Evolutionary conservation across 2,888 invertebrate genomes (phyloP).

Genomic region (Stictocephala bisonia): DNA sequence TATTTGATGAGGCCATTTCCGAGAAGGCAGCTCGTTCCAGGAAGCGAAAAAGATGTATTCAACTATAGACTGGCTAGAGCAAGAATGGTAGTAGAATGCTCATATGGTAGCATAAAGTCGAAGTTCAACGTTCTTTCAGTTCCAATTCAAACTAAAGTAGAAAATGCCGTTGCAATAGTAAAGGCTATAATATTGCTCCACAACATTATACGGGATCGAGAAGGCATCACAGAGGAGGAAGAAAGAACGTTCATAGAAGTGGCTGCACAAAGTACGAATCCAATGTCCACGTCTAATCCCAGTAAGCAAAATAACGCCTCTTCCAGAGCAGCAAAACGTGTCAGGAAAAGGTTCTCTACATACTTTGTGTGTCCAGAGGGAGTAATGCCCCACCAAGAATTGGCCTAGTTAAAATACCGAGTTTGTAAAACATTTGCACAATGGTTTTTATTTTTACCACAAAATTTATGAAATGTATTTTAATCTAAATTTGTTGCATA

Average conservation of each 20-base stretch:
- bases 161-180: neutral
- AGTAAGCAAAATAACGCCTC: slow-evolving; percentile 1
- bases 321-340: neutral
- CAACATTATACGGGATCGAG: slow-evolving; percentile 41
- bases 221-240: slow-evolving; percentile 24
- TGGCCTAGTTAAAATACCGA: too few relatives aligned
- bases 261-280: neutral
- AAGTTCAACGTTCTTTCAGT: neutral
- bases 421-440: too few relatives aligned
- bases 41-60: slow-evolving; percentile 1
- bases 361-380: too few relatives aligned
- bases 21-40: neutral
- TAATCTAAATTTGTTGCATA: too few relatives aligned
- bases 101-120: neutral
- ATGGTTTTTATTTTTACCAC: too few relatives aligned
- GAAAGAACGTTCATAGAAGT: neutral
- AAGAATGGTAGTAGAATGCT: too few relatives aligned
- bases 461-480: too few relatives aligned
- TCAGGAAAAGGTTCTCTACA: slow-evolving; percentile 8
- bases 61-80: slow-evolving; percentile 11
- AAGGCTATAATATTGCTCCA: slow-evolving; percentile 6
- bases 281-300: too few relatives aligned
- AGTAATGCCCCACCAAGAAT: too few relatives aligned
- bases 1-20: slow-evolving; percentile 16
- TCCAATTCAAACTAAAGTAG: slow-evolving; percentile 1